Conservation (phyloP, 2,113 vertebrate species). For the Trematomus loennbergii region DNA sequence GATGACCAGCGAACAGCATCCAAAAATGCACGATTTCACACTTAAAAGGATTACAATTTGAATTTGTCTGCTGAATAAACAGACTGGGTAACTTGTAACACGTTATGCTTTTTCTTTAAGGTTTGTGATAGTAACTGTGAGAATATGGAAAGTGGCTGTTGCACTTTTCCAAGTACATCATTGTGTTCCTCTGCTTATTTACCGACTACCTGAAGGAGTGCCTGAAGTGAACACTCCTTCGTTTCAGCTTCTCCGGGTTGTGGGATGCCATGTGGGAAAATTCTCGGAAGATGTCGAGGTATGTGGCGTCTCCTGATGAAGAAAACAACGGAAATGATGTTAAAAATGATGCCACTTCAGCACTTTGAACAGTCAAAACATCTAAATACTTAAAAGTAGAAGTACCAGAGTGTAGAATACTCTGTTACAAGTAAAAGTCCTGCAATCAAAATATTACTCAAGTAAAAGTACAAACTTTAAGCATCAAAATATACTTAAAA, state of each 20-base stretch:
- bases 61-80: not conserved
- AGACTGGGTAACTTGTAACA: not conserved
- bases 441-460: too few relatives aligned
- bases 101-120: not conserved
- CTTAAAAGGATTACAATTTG: slow-evolving; percentile 16
- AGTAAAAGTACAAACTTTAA: too few relatives aligned
- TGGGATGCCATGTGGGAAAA: slow-evolving; percentile 94
- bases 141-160: slow-evolving; percentile 23
- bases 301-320: slow-evolving; percentile 88
- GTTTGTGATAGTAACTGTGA: not conserved
- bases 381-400: not conserved
- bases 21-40: not conserved
- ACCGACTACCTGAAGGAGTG: slow-evolving; percentile 86
- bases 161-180: slow-evolving; percentile 54
- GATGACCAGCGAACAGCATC: slow-evolving; percentile 26
- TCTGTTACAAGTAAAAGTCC: too few relatives aligned
- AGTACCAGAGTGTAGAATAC: too few relatives aligned
- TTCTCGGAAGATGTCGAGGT: slow-evolving; percentile 91
- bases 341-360: slow-evolving; percentile 20
- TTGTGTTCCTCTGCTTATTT: not conserved
- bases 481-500: too few relatives aligned
- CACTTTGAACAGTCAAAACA: slow-evolving; percentile 31
- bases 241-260: slow-evolving; percentile 89
- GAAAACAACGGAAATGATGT: not conserved
- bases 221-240: slow-evolving; percentile 88